Base-by-base conservation (phyloP, 2,113 vertebrate genomes). In the Anhinga anhinga region DNA sequence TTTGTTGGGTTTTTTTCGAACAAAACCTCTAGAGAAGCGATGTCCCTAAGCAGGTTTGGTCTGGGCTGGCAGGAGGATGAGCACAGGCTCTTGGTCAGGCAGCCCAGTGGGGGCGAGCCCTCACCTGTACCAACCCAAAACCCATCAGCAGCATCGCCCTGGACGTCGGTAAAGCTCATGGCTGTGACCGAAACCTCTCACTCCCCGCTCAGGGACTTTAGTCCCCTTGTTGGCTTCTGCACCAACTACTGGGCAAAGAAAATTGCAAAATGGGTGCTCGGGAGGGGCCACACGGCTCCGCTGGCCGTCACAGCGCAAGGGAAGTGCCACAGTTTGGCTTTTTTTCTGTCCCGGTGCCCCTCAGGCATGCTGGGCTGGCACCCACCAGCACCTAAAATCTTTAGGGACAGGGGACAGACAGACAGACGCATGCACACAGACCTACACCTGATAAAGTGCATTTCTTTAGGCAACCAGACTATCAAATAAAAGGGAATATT, bases 141-240 rank as follows among this genome's bases (percentile, higher is more conserved):
- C 55, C 45, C 76, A 36, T 1, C 50, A 56, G 26, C 55, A 81
- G 50, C 85, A 90, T 27, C n/a, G 5, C 25, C 29, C n/a, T 32
- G 66, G 50, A 7, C 1, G 2, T 9, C 50, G 36, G 19, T 49
- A 45, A 56, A 74, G 56, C 7, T 2, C 47, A 1, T 0, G 49
- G 77, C 53, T 49, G 36, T 17, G 45, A 34, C 36, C 20, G 0
- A 77, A 50, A 49, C 36, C 86, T 42, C 76, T 13, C 14, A 1
- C 34, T 61, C 50, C 61, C 13, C 11, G 12, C 3, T 8, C 5
- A 1, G 44, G 59, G 3, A 88, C 56, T 76, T 76, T 20, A 45
- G 50, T 71, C n/a, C 56, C 11, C 27, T 81, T 21, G 9, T 2
- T 9, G 10, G 56, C 58, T 80, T 49, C 36, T 56, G 21, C 17